Percentiles rank a stretch among this genome's conserved stretches.
Conservation (phyloP, 2,113 vertebrate species). For the Orientallactaga bullata region DNA sequence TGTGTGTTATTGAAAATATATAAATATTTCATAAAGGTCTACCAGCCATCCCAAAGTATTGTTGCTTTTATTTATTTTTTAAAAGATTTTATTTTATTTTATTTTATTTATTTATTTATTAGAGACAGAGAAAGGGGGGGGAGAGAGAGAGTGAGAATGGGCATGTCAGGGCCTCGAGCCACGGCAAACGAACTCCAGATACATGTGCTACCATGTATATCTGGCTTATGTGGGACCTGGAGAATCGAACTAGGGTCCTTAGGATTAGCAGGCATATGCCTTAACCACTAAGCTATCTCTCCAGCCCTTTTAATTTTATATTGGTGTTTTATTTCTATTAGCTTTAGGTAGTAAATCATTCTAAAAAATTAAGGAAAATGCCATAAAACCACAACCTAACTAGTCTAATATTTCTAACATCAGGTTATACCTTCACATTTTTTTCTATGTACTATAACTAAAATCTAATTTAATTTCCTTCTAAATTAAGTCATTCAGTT, state of each 20-base stretch:
- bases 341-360: constrained; percentile 11
- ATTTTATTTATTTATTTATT: too few species aligned
- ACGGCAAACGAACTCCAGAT: not conserved
- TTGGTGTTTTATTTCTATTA: constrained; percentile 4
- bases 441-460: not conserved
- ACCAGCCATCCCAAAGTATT: not conserved
- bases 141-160: too few species aligned
- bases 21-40: constrained; percentile 17
- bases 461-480: not conserved
- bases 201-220: too few species aligned
- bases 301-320: too few species aligned
- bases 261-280: too few species aligned
- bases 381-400: not conserved
- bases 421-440: not conserved
- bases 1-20: constrained; percentile 16
- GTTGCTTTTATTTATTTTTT: too few species aligned
- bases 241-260: too few species aligned
- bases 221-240: too few species aligned
- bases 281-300: too few species aligned
- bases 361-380: not conserved
- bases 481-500: not conserved
- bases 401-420: not conserved
- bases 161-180: too few species aligned
- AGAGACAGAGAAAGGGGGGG: too few species aligned
- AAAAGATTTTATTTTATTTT: too few species aligned